These are phyloP conservation scores for Brachionus rotundiformis DNA, from an alignment of 1,140 invertebrate genomes.

Conservation along the genomic window DNA sequence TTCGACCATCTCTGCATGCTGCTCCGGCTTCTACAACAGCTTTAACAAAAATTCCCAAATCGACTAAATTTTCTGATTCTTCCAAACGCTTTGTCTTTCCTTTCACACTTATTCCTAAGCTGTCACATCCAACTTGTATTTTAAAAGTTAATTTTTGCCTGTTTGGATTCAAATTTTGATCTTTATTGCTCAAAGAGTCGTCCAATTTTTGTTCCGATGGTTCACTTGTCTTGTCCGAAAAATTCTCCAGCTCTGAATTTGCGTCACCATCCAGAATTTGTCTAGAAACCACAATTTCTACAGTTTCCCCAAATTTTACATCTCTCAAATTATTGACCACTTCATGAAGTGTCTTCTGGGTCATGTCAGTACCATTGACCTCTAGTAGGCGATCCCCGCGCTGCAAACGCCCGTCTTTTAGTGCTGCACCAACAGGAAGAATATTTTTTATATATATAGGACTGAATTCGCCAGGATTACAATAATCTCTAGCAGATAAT, in stretches of 20 bases:
- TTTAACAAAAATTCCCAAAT: slow-evolving; percentile 96
- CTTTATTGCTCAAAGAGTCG: background rate
- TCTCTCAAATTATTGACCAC: slow-evolving; percentile 81
- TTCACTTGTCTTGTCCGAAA: background rate
- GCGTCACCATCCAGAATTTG: background rate
- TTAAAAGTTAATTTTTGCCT: slow-evolving; percentile 72
- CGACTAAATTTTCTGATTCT: slow-evolving; percentile 66
- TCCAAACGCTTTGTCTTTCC: slow-evolving; percentile 75
- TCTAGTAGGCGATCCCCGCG: slow-evolving; percentile 89
- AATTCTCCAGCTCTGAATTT: background rate
- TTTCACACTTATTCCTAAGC: slow-evolving; percentile 92
- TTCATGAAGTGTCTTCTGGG: slow-evolving; percentile 86
- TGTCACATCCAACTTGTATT: slow-evolving; percentile 93
- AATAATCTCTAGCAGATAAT: slow-evolving; percentile 83
- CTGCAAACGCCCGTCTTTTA: slow-evolving; percentile 85
- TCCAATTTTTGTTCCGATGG: background rate
- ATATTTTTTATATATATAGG: slow-evolving; percentile 99
- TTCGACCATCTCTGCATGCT: slow-evolving; percentile 67
- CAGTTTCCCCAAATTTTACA: slow-evolving; percentile 68
- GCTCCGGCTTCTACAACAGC: slow-evolving; percentile 91
- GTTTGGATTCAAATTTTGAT: slow-evolving; percentile 39
- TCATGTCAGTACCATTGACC: slow-evolving; percentile 78
- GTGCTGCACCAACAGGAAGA: slow-evolving; percentile 90
- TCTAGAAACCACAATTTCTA: slow-evolving; percentile 23
- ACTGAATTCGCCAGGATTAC: slow-evolving; percentile 71